Base-by-base conservation (phyloP, 2,797 vertebrate species). In the Darevskia nairensis region DNA sequence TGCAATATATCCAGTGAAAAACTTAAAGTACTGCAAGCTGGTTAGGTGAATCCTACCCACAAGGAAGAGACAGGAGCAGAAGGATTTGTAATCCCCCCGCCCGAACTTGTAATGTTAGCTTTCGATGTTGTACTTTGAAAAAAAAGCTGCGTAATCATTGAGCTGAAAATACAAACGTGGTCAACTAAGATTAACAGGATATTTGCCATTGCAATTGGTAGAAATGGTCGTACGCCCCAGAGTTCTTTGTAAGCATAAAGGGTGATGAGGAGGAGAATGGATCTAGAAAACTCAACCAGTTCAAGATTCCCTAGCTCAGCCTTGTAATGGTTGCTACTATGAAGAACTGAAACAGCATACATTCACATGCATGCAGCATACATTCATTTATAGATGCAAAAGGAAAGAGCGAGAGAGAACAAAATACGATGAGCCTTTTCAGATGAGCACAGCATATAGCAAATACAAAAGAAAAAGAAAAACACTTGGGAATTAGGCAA, bases 401-500 rank as follows among this genome's bases (percentile, higher is more conserved):
- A 85, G 94, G 21, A 23, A 64, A 92, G 93, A 92, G 50, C 13
- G 50, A 55, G 68, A 89, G 64, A 89, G 91, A 93, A 92, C 55
- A 91, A 59, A 93, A 80, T 77, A 89, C 85, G 92, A 92, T 6
- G 90, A 94, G 93, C 93, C 95, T 94, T 91, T 55, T 90, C 93
- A 92, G 93, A 84, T 82, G 64, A 89, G 91, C 92, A 93, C 92
- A 91, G 86, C 88, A 84, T 90, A 96, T 64, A 95, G 91, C 96
- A 96, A 97, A 96, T 90, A 96, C 88, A 81, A 91, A 64, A 66
- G 50, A 69, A 89, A 39, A 55, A 69, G 50, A 69, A 39, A 92
- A 92, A 88, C 95, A 85, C 96, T 88, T 69, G 69, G 96, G 96
- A 96, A 97, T 95, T 93, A 96, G 95, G 96, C 95, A 96, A 97